Base-by-base conservation (phyloP, 2,888 invertebrate species). In the Corbicula japonica region DNA sequence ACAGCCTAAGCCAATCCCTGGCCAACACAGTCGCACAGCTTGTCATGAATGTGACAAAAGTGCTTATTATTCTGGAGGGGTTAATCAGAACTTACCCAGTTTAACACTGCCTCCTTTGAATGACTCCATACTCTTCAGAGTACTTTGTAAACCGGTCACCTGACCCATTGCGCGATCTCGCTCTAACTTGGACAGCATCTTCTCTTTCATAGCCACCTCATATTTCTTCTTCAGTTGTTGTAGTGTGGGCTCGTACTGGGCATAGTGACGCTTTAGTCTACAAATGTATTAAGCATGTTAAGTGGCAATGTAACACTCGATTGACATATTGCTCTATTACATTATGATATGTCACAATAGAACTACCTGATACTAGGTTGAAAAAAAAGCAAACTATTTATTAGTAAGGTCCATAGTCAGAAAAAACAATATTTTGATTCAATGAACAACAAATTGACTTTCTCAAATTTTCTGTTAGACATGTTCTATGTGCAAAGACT, bases 191-290 rank as follows among this genome's bases (percentile, higher is more conserved):
- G 92, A 92, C 76, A 93, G 73, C 93, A 93, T 93, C 78, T 94
- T 94, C 84, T 94, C 93, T 79, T 92, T 93, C 92, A 94, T 92
- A 8, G 93, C 93, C 0, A 91, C 87, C 79, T 93, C 93, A 81
- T 94, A 94, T 75, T 92, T 93, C 70, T 87, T 87, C 83, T 92
- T 92, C 71, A 94, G 85, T 66, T 93, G 91, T 63, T 91, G 89
- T 34, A 94, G 83, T 8, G 92, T 92, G 5, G 93, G 93, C 71
- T 93, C 93, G 80, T 93, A 93, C 50, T 92, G 89, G 6, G 87
- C 79, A 75, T 93, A 93, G 81, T 94, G 93, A 21, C 89, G 88
- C 87, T 93, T 92, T 56, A 93, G 76, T 72, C 93, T 93, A 81
- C 30, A 48, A 46, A 18, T 26, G 12, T 12, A 12, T 6, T 15